Evolutionary conservation across 2,888 invertebrate species (phyloP).

Genomic region (Tetheella fluctuosa): DNA sequence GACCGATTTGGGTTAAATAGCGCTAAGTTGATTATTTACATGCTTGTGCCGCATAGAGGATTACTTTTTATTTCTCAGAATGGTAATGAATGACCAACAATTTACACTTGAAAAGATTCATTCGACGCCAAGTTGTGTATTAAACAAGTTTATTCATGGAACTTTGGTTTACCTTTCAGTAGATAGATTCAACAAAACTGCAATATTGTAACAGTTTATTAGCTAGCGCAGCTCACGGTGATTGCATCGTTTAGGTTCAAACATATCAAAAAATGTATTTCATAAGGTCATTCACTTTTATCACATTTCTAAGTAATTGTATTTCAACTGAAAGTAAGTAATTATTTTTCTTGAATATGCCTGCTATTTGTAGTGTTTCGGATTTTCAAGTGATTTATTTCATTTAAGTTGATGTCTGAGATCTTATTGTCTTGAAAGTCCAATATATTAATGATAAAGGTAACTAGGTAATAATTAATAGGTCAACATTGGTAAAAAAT

Average conservation of each 20-base stretch:
- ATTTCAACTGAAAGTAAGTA: constrained; percentile 23
- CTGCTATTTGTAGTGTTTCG: no score
- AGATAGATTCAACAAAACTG: background rate
- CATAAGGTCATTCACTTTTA: constrained; percentile 29
- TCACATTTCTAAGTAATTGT: constrained; percentile 26
- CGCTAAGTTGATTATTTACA: no score
- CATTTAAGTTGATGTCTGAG: no score
- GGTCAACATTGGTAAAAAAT: no score
- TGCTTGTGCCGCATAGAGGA: no score
- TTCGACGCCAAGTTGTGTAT: constrained; percentile 33
- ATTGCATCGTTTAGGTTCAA: background rate
- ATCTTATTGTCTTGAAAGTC: no score
- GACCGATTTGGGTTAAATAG: no score
- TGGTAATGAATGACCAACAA: constrained; percentile 41
- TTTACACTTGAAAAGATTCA: constrained; percentile 34
- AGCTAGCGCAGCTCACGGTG: background rate
- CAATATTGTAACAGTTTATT: background rate
- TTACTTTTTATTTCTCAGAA: constrained; percentile 49
- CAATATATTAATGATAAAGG: no score
- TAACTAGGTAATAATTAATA: no score
- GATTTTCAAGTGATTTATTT: no score
- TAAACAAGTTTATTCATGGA: constrained; percentile 44
- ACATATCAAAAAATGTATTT: constrained; percentile 25
- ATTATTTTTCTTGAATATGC: background rate
- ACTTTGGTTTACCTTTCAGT: constrained; percentile 16